Evolutionary conservation across 2,888 invertebrate species (phyloP), one percentile per base, ranked within the genome.

Genomic region (Nomada ferruginata): DNA sequence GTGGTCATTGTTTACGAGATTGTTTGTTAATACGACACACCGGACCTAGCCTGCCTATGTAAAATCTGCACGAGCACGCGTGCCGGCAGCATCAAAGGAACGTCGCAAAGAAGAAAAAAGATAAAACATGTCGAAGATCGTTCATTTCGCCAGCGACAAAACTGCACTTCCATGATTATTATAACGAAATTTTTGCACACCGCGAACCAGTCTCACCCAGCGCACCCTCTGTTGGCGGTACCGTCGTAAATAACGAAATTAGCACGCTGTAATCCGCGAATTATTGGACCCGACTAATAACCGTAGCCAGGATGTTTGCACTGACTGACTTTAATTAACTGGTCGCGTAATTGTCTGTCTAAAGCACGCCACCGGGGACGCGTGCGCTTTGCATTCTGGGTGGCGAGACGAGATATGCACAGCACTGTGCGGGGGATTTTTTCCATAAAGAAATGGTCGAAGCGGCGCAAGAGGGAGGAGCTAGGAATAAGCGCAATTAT

Each of bases 1-100:
- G 81, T 80, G 82, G 79, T 86, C 85, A 90, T 90, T 90, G 90
- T 90, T 90, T 89, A 89, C 83, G 85, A 85, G 85, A 89, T 90
- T 88, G 83, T 89, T 87, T 82, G 86, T 85, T 87, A 88, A 85
- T 80, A 81, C 84, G 80, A 68, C 55, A 57, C 71, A 53, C 61
- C 60, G 59, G 68, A 75, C 74, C 77, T 66, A 65, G 78, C 80
- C 74, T 13, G 65, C 57, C 66, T 65, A 72, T 26, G 44, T 59
- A 29, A 77, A 79, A 72, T 36, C 74, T 20, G 36, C 36, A 36
- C 47, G 64, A 66, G 29, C 72, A 61, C 76, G 42, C 11, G 79
- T 78, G 76, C 63, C 59, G 70, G 59, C 23, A 15, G 47, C 60
- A 64, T 84, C 81, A 83, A 83, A 83, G 78, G 44, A 42, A 36